Conservation (phyloP, 2,113 vertebrate genomes). For the Psephotus haematonotus region DNA sequence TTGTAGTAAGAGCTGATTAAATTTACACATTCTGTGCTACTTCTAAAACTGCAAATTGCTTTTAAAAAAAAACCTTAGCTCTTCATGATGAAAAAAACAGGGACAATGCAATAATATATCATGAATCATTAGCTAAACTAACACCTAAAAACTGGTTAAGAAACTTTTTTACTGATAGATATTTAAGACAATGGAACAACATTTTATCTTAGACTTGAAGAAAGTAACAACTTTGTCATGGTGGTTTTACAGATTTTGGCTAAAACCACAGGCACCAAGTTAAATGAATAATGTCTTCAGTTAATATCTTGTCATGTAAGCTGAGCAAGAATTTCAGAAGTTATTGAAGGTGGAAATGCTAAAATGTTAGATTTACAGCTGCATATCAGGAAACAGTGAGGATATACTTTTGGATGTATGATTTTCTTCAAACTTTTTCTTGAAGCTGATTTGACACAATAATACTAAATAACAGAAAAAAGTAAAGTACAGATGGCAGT, state of each 20-base stretch:
- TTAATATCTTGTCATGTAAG: background rate
- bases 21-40: background rate
- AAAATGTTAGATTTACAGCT: background rate
- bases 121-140: background rate
- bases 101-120: background rate
- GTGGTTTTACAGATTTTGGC: background rate
- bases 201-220: background rate
- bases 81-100: background rate
- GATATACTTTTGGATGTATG: background rate
- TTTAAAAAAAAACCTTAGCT: background rate
- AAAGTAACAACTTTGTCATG: background rate
- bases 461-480: background rate
- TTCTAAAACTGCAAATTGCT: background rate
- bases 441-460: background rate
- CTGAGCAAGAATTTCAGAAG: background rate
- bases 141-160: background rate
- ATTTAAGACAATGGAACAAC: background rate
- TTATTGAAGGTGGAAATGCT: background rate
- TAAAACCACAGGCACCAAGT: background rate
- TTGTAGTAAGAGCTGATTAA: background rate
- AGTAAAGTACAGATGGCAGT: background rate
- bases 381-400: background rate
- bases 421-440: background rate
- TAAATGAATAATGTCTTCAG: background rate
- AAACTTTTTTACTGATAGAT: background rate